Percentiles rank a stretch among this genome's conserved stretches.
Evolutionary conservation across 2,113 vertebrate species (phyloP).

Genomic region (Picathartes gymnocephalus): DNA sequence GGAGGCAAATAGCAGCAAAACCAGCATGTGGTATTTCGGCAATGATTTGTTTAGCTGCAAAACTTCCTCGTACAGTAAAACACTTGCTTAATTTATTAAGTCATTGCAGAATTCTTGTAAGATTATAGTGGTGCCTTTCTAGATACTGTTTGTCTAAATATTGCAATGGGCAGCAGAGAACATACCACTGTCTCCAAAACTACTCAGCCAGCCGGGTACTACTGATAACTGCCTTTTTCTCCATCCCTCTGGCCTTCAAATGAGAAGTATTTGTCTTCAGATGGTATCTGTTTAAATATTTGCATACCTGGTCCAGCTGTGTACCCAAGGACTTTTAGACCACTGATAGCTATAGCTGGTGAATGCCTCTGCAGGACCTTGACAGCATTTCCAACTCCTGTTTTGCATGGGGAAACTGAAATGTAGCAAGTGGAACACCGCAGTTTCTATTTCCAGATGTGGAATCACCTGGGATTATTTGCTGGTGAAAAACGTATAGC

Average conservation of each 20-base stretch:
- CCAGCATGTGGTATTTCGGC: background rate
- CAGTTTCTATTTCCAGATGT: rapidly evolving
- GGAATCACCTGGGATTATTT: background rate
- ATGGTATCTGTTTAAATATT: constrained; percentile 36
- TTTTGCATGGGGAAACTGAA: background rate
- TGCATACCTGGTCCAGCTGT: background rate
- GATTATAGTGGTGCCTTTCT: background rate
- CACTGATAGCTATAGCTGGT: background rate
- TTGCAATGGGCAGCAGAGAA: background rate
- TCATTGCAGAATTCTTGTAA: background rate
- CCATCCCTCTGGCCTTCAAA: background rate
- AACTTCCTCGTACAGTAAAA: background rate
- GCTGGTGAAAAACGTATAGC: background rate
- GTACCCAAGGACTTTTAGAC: background rate
- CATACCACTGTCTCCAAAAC: rapidly evolving
- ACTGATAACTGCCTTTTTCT: background rate
- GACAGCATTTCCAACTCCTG: background rate
- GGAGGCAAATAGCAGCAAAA: background rate
- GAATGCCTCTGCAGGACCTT: background rate
- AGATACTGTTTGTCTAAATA: background rate
- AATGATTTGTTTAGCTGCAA: background rate
- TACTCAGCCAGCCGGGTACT: background rate
- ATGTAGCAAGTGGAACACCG: rapidly evolving
- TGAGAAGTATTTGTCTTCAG: constrained; percentile 23
- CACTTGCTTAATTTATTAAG: background rate